phyloP scores from a whole-genome alignment of 2,888 invertebrate genomes.

The Elmis aenea region DNA sequence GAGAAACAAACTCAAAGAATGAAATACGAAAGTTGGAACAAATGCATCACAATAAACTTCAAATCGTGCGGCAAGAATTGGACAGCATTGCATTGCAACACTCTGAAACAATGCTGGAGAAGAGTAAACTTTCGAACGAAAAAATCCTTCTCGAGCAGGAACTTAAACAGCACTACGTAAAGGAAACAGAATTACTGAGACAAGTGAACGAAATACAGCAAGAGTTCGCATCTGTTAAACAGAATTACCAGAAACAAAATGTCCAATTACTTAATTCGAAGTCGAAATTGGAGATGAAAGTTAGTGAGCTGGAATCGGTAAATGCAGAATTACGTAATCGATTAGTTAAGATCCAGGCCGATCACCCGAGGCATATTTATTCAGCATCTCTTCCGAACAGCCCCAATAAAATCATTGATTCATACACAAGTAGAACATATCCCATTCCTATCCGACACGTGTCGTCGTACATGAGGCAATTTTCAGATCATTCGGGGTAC shows the following conservation, averaged over 20 bases:
- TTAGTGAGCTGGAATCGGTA: slow-evolving; percentile 43
- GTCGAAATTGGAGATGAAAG: slow-evolving; percentile 46
- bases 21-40: slow-evolving; percentile 39
- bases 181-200: slow-evolving; percentile 46
- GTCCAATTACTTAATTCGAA: slow-evolving; percentile 49
- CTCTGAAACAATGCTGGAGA: slow-evolving; percentile 68
- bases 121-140: slow-evolving; percentile 68
- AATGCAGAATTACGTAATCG: slow-evolving; percentile 42
- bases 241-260: slow-evolving; percentile 35
- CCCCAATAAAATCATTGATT: slow-evolving; percentile 21
- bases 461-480: slow-evolving; percentile 29
- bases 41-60: slow-evolving; percentile 49
- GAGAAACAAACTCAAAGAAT: slow-evolving; percentile 31
- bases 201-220: slow-evolving; percentile 40
- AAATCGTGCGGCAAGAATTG: slow-evolving; percentile 57
- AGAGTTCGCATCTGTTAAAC: slow-evolving; percentile 35
- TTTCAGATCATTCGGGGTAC: slow-evolving; percentile 46
- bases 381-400: slow-evolving; percentile 24
- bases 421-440: slow-evolving; percentile 13
- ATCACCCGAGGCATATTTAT: slow-evolving; percentile 10
- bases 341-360: slow-evolving; percentile 34
- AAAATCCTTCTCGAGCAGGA: slow-evolving; percentile 62
- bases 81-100: slow-evolving; percentile 69
- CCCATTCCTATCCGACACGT: slow-evolving; percentile 10
- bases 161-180: slow-evolving; percentile 53